A percentile compares a stretch with the other conserved stretches of the same genome.
Evolutionary conservation across 2,888 invertebrate genomes (phyloP).

Genomic region (Argyra leucocephala): DNA sequence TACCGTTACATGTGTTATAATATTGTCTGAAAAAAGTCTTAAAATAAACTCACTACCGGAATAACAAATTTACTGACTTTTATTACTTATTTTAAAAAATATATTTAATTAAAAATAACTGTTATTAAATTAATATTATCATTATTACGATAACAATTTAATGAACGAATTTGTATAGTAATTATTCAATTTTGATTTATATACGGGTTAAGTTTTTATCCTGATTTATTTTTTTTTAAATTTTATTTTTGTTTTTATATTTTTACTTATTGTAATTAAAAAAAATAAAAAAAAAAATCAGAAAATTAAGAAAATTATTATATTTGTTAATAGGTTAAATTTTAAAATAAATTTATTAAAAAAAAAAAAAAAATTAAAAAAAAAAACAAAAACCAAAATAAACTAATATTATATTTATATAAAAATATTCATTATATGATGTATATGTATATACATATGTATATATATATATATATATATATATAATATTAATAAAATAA

Average conservation of each 20-base stretch:
- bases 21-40: too few relatives aligned
- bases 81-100: too few relatives aligned
- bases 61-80: too few relatives aligned
- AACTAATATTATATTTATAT: not conserved
- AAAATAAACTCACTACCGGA: too few relatives aligned
- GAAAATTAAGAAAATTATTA: not conserved
- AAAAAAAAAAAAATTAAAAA: not conserved
- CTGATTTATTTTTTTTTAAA: not conserved
- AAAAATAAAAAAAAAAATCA: not conserved
- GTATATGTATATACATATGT: not conserved
- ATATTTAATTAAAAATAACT: too few relatives aligned
- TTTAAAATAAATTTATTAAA: not conserved
- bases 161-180: too few relatives aligned
- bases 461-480: not conserved
- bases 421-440: not conserved
- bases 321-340: not conserved
- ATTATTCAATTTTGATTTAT: too few relatives aligned
- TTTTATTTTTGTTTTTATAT: not conserved
- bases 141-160: too few relatives aligned
- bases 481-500: not conserved
- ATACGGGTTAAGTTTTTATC: too few relatives aligned
- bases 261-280: not conserved
- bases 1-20: too few relatives aligned
- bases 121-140: too few relatives aligned
- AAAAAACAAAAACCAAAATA: not conserved